A percentile compares a stretch with the other conserved stretches of the same genome.
Conservation (phyloP, 2,113 vertebrate genomes). For the Pitta sordida region DNA sequence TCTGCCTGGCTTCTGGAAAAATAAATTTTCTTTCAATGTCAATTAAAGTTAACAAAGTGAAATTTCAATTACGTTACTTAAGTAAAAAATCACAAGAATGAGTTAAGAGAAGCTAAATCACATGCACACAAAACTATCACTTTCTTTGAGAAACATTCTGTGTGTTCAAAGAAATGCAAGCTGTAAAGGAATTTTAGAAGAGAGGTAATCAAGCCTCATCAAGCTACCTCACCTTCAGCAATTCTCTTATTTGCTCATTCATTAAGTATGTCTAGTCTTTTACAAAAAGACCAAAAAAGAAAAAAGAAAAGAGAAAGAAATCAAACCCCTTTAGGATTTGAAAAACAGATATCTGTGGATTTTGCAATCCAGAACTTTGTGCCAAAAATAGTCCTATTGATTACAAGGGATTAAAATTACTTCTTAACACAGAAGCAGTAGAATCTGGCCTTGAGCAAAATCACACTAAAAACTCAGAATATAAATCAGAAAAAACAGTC, state of each 20-base stretch:
- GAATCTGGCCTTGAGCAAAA: conserved; percentile 33
- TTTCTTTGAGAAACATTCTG: not conserved
- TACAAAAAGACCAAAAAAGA: not conserved
- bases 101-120: not conserved
- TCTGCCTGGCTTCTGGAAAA: conserved; percentile 8
- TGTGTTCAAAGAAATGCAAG: not conserved
- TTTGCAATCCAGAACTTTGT: not conserved
- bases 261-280: not conserved
- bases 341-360: not conserved
- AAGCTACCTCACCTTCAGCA: not conserved
- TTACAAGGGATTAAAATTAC: conserved; percentile 37
- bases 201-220: not conserved
- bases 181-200: not conserved
- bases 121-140: not conserved
- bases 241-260: not conserved
- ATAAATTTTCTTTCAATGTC: conserved; percentile 45
- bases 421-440: not conserved
- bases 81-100: conserved; percentile 14
- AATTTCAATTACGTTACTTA: conserved; percentile 30
- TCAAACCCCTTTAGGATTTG: not conserved
- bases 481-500: not conserved
- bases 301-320: not conserved
- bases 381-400: conserved; percentile 3
- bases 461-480: not conserved
- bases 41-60: conserved; percentile 59